phyloP scores from a whole-genome alignment of 2,797 vertebrate species.

The Echiichthys vipera region DNA sequence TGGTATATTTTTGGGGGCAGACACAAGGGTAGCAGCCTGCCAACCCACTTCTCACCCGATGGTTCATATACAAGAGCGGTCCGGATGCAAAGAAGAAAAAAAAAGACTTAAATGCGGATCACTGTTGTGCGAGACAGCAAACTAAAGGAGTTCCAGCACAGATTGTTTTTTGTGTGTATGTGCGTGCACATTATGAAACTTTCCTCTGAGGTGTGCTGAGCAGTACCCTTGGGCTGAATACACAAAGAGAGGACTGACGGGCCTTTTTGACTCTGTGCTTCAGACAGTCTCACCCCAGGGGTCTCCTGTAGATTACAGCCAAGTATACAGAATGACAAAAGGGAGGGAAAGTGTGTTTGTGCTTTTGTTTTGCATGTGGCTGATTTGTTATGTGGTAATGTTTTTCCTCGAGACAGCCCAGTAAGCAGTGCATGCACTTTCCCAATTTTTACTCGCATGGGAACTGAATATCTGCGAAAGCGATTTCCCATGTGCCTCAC shows the following conservation, averaged over 20 bases:
- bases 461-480: constrained; percentile 44
- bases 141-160: constrained; percentile 13
- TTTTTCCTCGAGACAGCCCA: constrained; percentile 30
- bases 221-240: constrained; percentile 28
- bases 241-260: constrained; percentile 29
- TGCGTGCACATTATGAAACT: constrained; percentile 18
- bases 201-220: constrained; percentile 43
- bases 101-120: constrained; percentile 15
- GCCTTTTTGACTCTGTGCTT: constrained; percentile 24
- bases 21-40: constrained; percentile 1
- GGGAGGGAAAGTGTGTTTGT: background rate
- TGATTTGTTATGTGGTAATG: constrained; percentile 15
- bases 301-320: constrained; percentile 56
- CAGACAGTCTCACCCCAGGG: constrained; percentile 29
- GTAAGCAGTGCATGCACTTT: constrained; percentile 8
- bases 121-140: constrained; percentile 6
- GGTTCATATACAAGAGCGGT: constrained; percentile 43
- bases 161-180: constrained; percentile 22
- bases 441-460: constrained; percentile 34
- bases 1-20: constrained; percentile 48
- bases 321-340: constrained; percentile 35
- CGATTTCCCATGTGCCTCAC: constrained; percentile 50
- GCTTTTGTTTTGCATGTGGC: constrained; percentile 15
- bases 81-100: constrained; percentile 1
- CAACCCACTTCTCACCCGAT: constrained; percentile 1